These are phyloP conservation scores for Dusona sp. DNA, from an alignment of 2,888 invertebrate species.

Conservation along the genomic window DNA sequence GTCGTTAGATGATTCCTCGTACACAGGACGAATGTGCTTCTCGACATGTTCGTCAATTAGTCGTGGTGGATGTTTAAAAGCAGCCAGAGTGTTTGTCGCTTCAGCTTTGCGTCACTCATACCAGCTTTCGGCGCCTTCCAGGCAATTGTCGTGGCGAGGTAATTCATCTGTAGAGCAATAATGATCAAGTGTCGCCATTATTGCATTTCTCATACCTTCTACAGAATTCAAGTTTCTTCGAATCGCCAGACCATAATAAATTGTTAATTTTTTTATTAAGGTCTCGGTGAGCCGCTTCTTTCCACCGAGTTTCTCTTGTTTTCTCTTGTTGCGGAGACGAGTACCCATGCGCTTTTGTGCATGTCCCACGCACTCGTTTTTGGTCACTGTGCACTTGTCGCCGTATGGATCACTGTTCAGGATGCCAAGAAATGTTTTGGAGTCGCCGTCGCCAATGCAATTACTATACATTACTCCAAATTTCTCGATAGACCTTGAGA, in stretches of 20 bases:
- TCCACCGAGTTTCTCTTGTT: slow-evolving; percentile 51
- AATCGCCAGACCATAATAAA: slow-evolving; percentile 51
- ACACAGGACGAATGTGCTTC: slow-evolving; percentile 27
- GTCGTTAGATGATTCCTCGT: slow-evolving; percentile 19
- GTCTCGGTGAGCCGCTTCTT: slow-evolving; percentile 40
- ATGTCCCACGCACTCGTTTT: slow-evolving; percentile 31
- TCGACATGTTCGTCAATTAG: slow-evolving; percentile 3
- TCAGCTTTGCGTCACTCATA: slow-evolving; percentile 59
- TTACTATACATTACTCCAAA: slow-evolving; percentile 67
- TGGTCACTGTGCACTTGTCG: slow-evolving; percentile 48
- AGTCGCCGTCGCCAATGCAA: too few species aligned
- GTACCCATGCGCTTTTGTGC: too few species aligned
- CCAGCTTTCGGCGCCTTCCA: slow-evolving; percentile 53
- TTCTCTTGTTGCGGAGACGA: slow-evolving; percentile 43
- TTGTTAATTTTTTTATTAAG: slow-evolving; percentile 52
- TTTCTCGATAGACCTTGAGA: slow-evolving; percentile 65
- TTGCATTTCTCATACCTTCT: slow-evolving; percentile 43
- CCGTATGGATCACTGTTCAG: slow-evolving; percentile 56
- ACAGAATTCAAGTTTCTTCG: slow-evolving; percentile 36
- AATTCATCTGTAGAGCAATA: slow-evolving; percentile 32
- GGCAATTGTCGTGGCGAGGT: slow-evolving; percentile 58
- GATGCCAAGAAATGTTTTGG: slow-evolving; percentile 66
- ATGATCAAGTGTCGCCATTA: slow-evolving; percentile 55
- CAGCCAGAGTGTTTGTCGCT: slow-evolving; percentile 34
- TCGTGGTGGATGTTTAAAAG: slow-evolving; percentile 32